Percentiles rank a stretch among this genome's conserved stretches.
Conservation (phyloP, 1,140 invertebrate genomes). For the Heliconius congener region DNA sequence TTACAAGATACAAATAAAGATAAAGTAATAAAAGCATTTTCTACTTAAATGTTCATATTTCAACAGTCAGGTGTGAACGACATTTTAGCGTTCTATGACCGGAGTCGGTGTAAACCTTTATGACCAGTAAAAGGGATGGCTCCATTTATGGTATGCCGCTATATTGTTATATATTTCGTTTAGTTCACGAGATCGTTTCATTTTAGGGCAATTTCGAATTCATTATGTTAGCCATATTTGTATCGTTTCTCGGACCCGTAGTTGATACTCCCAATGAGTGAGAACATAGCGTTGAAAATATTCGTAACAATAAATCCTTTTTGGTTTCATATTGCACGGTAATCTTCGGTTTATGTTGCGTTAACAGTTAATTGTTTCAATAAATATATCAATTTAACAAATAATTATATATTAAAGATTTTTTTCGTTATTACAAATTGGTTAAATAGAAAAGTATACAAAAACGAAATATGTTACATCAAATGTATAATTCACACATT, state of each 20-base stretch:
- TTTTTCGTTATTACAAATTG: neutral
- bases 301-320: neutral
- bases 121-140: slow-evolving; percentile 50
- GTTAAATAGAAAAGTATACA: neutral
- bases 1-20: neutral
- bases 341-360: neutral
- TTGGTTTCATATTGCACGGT: neutral
- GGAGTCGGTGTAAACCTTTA: slow-evolving; percentile 44
- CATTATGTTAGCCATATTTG: neutral
- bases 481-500: no score
- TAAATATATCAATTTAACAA: no score
- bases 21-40: slow-evolving; percentile 8
- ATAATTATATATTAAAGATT: no score
- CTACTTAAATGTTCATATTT: slow-evolving; percentile 4
- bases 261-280: neutral
- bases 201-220: neutral
- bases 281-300: neutral
- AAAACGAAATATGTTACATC: no score
- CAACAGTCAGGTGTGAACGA: slow-evolving; percentile 28
- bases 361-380: no score
- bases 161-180: slow-evolving; percentile 29
- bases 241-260: neutral
- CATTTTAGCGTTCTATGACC: slow-evolving; percentile 31
- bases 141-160: slow-evolving; percentile 49
- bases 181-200: slow-evolving; percentile 30